These are phyloP conservation scores for Tiliqua scincoides DNA, from an alignment of 2,113 vertebrate genomes.

Conservation along the genomic window DNA sequence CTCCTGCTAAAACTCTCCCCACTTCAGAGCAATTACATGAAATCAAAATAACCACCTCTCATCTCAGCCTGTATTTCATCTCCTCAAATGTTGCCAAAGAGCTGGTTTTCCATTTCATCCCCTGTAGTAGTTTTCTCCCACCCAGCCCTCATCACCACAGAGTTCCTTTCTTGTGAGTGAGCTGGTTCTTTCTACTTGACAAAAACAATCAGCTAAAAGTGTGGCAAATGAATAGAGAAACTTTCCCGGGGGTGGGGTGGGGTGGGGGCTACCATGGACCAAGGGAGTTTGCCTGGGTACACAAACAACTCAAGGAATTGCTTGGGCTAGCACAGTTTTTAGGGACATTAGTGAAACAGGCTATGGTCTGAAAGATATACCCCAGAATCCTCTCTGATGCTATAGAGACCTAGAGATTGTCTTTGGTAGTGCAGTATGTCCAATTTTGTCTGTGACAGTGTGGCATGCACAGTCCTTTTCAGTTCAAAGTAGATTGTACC, in stretches of 20 bases:
- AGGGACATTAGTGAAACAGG: background rate
- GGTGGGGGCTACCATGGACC: background rate
- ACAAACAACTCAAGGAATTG: background rate
- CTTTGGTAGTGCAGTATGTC: too few species aligned
- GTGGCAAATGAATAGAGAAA: background rate
- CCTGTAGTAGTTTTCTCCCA: background rate
- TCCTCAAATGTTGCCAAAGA: background rate
- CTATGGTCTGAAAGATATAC: background rate
- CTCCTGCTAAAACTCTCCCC: background rate
- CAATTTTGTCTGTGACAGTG: background rate
- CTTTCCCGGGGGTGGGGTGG: too few species aligned
- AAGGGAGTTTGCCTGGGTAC: too few species aligned
- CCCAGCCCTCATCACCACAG: too few species aligned
- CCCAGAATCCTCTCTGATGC: background rate
- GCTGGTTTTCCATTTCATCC: background rate
- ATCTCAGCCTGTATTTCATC: background rate
- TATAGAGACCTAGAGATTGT: background rate
- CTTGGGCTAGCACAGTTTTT: background rate
- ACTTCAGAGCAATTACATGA: background rate
- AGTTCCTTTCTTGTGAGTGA: background rate
- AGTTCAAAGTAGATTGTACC: background rate
- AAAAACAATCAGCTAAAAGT: too few species aligned
- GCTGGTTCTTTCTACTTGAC: background rate
- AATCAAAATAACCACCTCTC: background rate
- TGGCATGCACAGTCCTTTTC: background rate